Evolutionary conservation across 1,140 invertebrate species (phyloP), one percentile per base, ranked within the genome.

Genomic region (Rhopalosiphum maidis): DNA sequence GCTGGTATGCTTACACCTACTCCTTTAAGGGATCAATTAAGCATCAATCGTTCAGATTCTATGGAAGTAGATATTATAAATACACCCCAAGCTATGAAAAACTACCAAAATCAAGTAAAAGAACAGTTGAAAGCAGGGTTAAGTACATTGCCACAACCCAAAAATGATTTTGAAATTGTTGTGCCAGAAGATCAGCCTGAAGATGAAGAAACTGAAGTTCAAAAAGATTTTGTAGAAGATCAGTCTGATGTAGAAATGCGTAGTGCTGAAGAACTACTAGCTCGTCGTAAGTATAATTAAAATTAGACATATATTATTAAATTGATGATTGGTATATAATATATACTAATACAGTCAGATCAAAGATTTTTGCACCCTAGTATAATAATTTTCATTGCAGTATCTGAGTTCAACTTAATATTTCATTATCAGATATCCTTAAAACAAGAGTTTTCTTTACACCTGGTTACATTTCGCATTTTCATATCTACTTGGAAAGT

Each of bases 161-260:
- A 97, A 94, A 99, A 99, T 95, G 99, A 99, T 95, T 99, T 99
- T 95, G 99, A 99, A 95, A 99, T 99, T 95, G 98, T 99, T 83
- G 97, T 99, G 22, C 98, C 98, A 0, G 98, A 99, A 94, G 96
- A 96, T 46, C 96, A 96, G 25, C 96, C 96, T 86, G 90, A 93
- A 87, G 94, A 91, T 23, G 94, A 94, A 22, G 94, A 95, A 25
- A 94, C 93, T 30, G 96, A 96, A 7, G 95, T 96, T 55, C 95
- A 94, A 0, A 94, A 95, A 30, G 94, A 95, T 1, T 95, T 96
- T 1, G 95, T 97, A 2, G 97, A 98, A 94, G 98, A 99, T 95
- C 98, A 99, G 95, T 97, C 98, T 0, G 99, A 99, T 95, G 95
- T 99, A 0, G 98, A 99, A 95, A 97, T 93, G 91, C 91, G 91